Evolutionary conservation across 1,140 invertebrate genomes (phyloP).

Genomic region (Drosophila nasuta): DNA sequence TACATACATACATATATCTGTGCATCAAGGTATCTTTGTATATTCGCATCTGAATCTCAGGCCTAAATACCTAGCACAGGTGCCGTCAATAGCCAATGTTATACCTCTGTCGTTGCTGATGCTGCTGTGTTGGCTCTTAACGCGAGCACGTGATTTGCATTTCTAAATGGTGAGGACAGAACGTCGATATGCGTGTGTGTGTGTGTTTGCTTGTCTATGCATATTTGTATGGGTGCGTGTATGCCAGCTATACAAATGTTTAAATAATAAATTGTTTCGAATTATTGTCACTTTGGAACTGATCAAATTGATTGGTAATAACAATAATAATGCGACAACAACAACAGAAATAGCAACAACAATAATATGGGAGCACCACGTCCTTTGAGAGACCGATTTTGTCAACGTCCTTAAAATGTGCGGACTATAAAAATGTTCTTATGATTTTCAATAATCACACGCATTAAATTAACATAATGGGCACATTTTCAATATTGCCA

Average conservation of each 20-base stretch:
- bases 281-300: conserved; percentile 81
- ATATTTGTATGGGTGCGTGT: conserved; percentile 27
- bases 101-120: conserved; percentile 13
- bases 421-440: conserved; percentile 77
- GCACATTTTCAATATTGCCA: conserved; percentile 76
- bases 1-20: conserved; percentile 21
- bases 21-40: conserved; percentile 32
- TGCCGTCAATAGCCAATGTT: conserved; percentile 44
- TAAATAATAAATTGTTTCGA: conserved; percentile 82
- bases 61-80: conserved; percentile 58
- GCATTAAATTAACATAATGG: conserved; percentile 82
- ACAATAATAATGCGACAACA: conserved; percentile 82
- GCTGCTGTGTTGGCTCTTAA: conserved; percentile 60
- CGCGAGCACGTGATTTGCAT: conserved; percentile 80
- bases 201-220: conserved; percentile 36
- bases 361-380: conserved; percentile 55
- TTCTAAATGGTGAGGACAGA: conserved; percentile 61
- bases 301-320: conserved; percentile 82
- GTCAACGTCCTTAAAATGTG: conserved; percentile 41
- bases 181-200: conserved; percentile 10
- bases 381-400: conserved; percentile 31
- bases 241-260: conserved; percentile 72
- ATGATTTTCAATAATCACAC: conserved; percentile 82
- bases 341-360: conserved; percentile 70
- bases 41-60: conserved; percentile 54